phyloP scores from a whole-genome alignment of 2,797 vertebrate species.

The Aulostomus chinensis region DNA sequence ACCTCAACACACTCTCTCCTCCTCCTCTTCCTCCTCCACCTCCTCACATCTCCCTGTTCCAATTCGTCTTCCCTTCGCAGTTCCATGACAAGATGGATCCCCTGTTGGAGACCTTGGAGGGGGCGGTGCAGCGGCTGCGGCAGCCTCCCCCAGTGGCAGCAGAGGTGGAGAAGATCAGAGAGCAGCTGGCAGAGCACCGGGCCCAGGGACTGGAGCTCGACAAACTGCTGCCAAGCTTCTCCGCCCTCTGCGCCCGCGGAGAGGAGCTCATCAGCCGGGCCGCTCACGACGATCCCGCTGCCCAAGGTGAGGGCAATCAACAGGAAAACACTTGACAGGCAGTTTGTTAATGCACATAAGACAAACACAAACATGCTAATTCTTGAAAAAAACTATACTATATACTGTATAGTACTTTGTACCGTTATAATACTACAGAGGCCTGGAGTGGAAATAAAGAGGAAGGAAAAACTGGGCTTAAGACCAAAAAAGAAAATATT shows the following conservation, averaged over 20 bases:
- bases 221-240: constrained; percentile 96
- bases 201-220: constrained; percentile 91
- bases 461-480: too few species aligned
- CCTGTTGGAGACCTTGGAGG: constrained; percentile 94
- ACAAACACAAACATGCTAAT: too few species aligned
- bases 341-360: too few species aligned
- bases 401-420: too few species aligned
- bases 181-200: constrained; percentile 95
- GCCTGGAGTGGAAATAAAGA: too few species aligned
- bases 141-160: constrained; percentile 93
- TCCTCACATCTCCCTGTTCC: constrained; percentile 25
- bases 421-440: too few species aligned
- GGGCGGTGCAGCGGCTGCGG: constrained; percentile 88
- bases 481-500: too few species aligned
- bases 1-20: constrained; percentile 51
- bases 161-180: constrained; percentile 97
- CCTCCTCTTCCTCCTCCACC: constrained; percentile 64
- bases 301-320: constrained; percentile 83
- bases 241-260: constrained; percentile 89
- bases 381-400: too few species aligned
- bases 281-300: constrained; percentile 91
- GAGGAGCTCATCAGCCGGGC: constrained; percentile 93
- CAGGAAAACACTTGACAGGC: too few species aligned
- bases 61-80: constrained; percentile 80
- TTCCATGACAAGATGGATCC: constrained; percentile 99